A percentile compares a stretch with the other conserved stretches of the same genome.
Evolutionary conservation across 2,797 vertebrate genomes (phyloP).

Genomic region (Halcyon chelicuti): DNA sequence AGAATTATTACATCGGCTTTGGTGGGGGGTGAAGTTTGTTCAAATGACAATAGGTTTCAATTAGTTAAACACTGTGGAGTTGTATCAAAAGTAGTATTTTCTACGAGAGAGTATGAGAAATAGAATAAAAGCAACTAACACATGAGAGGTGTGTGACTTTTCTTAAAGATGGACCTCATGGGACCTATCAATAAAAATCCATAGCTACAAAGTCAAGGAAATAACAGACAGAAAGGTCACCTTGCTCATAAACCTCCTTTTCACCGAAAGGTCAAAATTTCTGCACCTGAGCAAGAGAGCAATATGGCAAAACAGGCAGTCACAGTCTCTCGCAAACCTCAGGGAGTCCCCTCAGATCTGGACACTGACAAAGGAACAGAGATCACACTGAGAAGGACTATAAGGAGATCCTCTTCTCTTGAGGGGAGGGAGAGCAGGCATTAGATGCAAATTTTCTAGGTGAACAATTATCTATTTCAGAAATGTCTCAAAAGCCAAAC

Average conservation of each 20-base stretch:
- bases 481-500: background rate
- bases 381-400: background rate
- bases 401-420: background rate
- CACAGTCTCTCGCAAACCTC: background rate
- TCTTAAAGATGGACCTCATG: background rate
- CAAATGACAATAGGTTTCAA: background rate
- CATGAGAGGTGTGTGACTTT: background rate
- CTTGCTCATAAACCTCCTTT: background rate
- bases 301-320: background rate
- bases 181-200: conserved; percentile 3
- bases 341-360: background rate
- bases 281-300: background rate
- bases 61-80: background rate
- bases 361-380: background rate
- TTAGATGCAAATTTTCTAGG: background rate
- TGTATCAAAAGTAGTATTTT: background rate
- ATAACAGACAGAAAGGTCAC: background rate
- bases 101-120: background rate
- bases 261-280: background rate
- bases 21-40: background rate
- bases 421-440: background rate
- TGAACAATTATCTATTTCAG: background rate
- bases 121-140: background rate
- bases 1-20: background rate
- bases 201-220: background rate